Conservation (phyloP, 2,888 invertebrate species). For the Spialia ferax region DNA sequence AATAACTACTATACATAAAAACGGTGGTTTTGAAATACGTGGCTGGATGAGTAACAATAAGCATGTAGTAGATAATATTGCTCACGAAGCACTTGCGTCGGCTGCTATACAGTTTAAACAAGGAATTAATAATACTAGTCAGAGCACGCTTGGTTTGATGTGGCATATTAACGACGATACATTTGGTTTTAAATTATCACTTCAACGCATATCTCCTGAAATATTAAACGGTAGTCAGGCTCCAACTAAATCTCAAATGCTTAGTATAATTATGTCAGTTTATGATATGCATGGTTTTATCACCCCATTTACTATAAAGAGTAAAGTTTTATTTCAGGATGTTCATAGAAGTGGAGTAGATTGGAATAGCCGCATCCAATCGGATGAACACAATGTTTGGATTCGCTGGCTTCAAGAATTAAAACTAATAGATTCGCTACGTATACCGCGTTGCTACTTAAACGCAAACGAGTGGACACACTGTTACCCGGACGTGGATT, state of each 20-base stretch:
- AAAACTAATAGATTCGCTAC: constrained; percentile 11
- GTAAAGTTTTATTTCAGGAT: constrained; percentile 25
- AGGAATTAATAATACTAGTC: constrained; percentile 5
- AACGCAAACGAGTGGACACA: constrained; percentile 1
- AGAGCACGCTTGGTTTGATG: not conserved
- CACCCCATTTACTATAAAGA: not conserved
- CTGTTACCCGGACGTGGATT: constrained; percentile 30
- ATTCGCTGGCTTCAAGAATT: constrained; percentile 35
- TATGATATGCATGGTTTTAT: not conserved
- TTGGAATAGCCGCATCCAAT: constrained; percentile 43
- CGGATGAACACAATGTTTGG: constrained; percentile 24
- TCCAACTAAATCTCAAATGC: constrained; percentile 36
- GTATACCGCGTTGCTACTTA: constrained; percentile 40
- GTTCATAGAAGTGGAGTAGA: constrained; percentile 42
- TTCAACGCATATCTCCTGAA: not conserved
- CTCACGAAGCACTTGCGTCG: not conserved
- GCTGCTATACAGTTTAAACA: not conserved
- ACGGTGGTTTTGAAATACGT: not conserved
- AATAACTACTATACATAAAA: not conserved
- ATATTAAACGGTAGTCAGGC: constrained; percentile 33
- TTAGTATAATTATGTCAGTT: not conserved
- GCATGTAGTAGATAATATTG: not conserved
- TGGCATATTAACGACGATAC: not conserved
- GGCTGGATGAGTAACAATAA: not conserved
- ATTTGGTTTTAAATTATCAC: constrained; percentile 5